Base-by-base conservation (phyloP, 2,797 vertebrate species). In the Salarias fasciatus region DNA sequence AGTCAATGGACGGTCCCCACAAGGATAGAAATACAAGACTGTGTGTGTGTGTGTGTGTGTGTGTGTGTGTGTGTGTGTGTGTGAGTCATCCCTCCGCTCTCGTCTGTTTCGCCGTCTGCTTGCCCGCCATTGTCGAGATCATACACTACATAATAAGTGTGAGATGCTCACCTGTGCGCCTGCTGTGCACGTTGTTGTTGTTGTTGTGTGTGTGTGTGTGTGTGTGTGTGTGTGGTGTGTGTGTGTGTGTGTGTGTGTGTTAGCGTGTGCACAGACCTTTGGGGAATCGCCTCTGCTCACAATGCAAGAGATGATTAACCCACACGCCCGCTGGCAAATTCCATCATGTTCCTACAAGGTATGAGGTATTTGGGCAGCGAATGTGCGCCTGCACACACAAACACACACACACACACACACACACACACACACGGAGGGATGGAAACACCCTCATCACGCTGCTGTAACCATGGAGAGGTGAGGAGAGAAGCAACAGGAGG, bases 401-500 rank as follows among this genome's bases (percentile, higher is more conserved):
- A 60, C 50, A 69, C 33, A 42, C 41, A 33, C 44, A 38, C 35
- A 38, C 13, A n/a, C 63, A 50, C 40, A 8, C 40, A 42, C 15
- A 28, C 15, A 44, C 9, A 24, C 35, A 40, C 60, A 60, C 50
- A 69, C 33, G 57, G 6, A 59, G 9, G 41, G 42, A 31, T 53
- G 55, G 28, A 78, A 82, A 79, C 65, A 85, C 55, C 24, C 60
- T 62, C 60, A 43, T 63, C 56, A 44, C 58, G 41, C 50, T 41
- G 15, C 72, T 9, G 82, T 89, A 82, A 84, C 84, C 82, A 88
- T 87, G 84, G 87, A 69, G 69, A 88, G 66, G 69, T 62, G 15
- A 50, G 48, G 31, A 51, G 46, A 73, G 38, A 69, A 40, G 11
- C 41, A 63, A 38, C 15, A 14, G 52, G 53, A 45, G 41, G 11